Conservation (phyloP, 2,113 vertebrate genomes). For the Saccopteryx bilineata region DNA sequence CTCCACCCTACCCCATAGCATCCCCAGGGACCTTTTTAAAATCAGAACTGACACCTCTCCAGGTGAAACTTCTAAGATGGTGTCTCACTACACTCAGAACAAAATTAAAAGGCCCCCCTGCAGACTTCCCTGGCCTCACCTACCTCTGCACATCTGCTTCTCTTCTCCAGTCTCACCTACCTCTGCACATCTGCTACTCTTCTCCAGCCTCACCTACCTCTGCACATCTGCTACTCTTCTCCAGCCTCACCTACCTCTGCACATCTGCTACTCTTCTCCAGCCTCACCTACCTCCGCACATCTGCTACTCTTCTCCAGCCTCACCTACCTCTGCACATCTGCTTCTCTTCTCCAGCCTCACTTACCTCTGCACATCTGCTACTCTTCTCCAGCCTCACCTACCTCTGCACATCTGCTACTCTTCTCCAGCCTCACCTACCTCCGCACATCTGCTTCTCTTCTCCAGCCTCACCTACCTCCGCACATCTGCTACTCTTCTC, state of each 20-base stretch:
- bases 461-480: neutral
- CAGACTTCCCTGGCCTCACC: neutral
- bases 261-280: too few species aligned
- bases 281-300: neutral
- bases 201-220: neutral
- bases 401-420: too few species aligned
- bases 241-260: neutral
- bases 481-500: too few species aligned
- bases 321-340: neutral
- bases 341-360: neutral
- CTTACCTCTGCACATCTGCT: too few species aligned
- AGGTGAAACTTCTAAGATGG: conserved; percentile 35
- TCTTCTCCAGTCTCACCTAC: neutral
- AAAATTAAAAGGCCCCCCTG: neutral
- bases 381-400: neutral
- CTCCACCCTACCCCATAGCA: neutral
- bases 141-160: too few species aligned
- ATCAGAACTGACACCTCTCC: neutral
- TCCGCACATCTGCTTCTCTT: too few species aligned
- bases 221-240: too few species aligned
- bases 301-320: too few species aligned
- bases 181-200: too few species aligned
- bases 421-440: neutral
- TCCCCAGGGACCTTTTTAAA: conserved; percentile 3
- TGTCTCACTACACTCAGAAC: neutral